A percentile compares a stretch with the other conserved stretches of the same genome.
Evolutionary conservation across 2,797 vertebrate species (phyloP).

Genomic region (Chaetophractus vellerosus): DNA sequence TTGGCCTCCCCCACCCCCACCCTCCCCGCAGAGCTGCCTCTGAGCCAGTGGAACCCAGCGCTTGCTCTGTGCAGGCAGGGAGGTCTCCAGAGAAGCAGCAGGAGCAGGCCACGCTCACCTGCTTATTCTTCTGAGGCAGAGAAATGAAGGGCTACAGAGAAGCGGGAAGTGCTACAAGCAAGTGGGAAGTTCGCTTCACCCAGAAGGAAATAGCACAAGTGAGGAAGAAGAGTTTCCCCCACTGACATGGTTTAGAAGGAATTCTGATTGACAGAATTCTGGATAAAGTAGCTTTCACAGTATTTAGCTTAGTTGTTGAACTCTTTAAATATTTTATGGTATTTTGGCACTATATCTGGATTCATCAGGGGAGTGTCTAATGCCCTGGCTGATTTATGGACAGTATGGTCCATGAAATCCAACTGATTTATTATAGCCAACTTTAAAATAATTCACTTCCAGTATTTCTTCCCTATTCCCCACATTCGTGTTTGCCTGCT

Average conservation of each 20-base stretch:
- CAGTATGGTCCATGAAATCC: constrained; percentile 45
- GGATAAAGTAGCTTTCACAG: background rate
- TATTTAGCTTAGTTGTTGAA: constrained; percentile 57
- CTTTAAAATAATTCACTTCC: constrained; percentile 42
- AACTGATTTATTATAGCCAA: constrained; percentile 57
- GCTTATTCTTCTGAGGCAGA: constrained; percentile 54
- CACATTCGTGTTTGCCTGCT: constrained; percentile 16
- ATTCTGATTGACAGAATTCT: constrained; percentile 46
- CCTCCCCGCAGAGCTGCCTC: background rate
- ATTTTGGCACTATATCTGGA: constrained; percentile 63
- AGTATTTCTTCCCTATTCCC: background rate
- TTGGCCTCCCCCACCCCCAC: background rate
- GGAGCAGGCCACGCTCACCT: background rate
- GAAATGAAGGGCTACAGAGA: constrained; percentile 13
- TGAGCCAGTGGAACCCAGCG: background rate
- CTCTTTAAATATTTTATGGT: constrained; percentile 74
- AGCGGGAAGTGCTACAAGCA: constrained; percentile 29
- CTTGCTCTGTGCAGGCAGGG: background rate
- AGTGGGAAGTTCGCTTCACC: constrained; percentile 65
- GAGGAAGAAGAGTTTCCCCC: constrained; percentile 40
- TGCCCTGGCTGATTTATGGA: constrained; percentile 57
- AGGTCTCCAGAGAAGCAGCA: background rate
- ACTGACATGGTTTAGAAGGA: constrained; percentile 31
- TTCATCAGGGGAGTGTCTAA: constrained; percentile 43
- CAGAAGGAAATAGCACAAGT: constrained; percentile 43